Evolutionary conservation across 1,140 invertebrate species (phyloP).

Genomic region (Melipona quadrifasciata): DNA sequence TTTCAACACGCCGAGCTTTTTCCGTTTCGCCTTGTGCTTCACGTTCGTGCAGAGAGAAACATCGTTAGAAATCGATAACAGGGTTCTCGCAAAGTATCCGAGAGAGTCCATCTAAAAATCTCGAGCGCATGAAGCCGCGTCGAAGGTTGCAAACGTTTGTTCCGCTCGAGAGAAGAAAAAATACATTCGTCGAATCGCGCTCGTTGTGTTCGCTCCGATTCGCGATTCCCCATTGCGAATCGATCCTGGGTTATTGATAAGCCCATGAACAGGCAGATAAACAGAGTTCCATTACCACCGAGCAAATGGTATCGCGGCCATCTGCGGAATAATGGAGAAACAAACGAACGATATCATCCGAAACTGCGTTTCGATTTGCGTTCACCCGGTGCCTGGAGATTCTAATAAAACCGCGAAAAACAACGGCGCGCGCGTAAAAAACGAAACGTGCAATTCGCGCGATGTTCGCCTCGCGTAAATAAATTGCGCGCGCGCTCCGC

Average conservation of each 20-base stretch:
- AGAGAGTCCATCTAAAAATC: background rate
- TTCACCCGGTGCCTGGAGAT: background rate
- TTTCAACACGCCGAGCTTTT: conserved; percentile 2
- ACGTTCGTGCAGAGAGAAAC: background rate
- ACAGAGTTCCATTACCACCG: background rate
- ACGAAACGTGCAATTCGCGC: background rate
- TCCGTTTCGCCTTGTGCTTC: background rate
- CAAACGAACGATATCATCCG: background rate
- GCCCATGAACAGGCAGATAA: background rate
- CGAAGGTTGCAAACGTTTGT: background rate
- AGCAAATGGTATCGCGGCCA: background rate
- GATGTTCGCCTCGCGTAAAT: background rate
- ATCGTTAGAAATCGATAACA: conserved; percentile 20
- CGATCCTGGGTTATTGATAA: background rate
- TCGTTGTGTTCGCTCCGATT: background rate
- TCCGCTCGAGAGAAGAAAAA: background rate
- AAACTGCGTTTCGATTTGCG: background rate
- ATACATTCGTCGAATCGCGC: too few relatives aligned
- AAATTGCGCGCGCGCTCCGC: background rate
- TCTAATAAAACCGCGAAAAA: background rate
- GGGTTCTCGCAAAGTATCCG: background rate
- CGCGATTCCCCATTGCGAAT: background rate
- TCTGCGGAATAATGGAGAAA: background rate
- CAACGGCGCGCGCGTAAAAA: background rate
- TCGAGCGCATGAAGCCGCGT: background rate